These are phyloP conservation scores for Brachionus angularis DNA, from an alignment of 1,140 invertebrate species.

Conservation along the genomic window DNA sequence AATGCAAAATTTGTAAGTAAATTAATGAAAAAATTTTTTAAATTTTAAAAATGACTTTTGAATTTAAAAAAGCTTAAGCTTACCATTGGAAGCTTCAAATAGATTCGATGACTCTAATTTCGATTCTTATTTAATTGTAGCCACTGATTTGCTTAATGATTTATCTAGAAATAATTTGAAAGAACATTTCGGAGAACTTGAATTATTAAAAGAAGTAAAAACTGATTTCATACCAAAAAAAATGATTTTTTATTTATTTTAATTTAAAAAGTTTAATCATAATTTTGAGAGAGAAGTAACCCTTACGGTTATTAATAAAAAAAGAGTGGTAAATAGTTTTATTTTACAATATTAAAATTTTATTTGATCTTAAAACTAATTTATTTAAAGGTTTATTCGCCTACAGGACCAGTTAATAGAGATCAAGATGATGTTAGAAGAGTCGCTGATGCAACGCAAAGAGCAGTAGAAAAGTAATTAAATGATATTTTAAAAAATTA, in stretches of 20 bases:
- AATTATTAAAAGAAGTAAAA: conserved; percentile 8
- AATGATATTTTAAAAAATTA: neutral
- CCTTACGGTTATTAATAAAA: conserved; percentile 18
- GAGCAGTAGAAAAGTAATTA: conserved; percentile 7
- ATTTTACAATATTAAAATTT: neutral
- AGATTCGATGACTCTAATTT: neutral
- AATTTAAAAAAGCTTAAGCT: too few relatives aligned
- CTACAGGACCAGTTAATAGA: conserved; percentile 31
- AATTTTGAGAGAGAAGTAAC: conserved; percentile 27
- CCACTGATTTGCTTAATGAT: neutral
- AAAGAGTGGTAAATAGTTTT: conserved; percentile 23
- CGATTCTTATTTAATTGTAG: conserved; percentile 5
- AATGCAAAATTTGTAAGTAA: too few relatives aligned
- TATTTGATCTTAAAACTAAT: neutral
- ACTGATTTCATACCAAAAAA: neutral
- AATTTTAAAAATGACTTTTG: too few relatives aligned
- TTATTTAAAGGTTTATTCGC: conserved; percentile 25
- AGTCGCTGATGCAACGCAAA: conserved; percentile 26
- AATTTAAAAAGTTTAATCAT: conserved; percentile 1
- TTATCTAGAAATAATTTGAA: neutral
- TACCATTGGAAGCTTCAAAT: neutral
- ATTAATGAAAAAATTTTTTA: too few relatives aligned
- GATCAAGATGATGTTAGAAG: conserved; percentile 40
- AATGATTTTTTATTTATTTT: neutral
- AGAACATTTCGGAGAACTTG: neutral